Base-by-base conservation (phyloP, 2,888 invertebrate genomes). In the Sinelater perroti region DNA sequence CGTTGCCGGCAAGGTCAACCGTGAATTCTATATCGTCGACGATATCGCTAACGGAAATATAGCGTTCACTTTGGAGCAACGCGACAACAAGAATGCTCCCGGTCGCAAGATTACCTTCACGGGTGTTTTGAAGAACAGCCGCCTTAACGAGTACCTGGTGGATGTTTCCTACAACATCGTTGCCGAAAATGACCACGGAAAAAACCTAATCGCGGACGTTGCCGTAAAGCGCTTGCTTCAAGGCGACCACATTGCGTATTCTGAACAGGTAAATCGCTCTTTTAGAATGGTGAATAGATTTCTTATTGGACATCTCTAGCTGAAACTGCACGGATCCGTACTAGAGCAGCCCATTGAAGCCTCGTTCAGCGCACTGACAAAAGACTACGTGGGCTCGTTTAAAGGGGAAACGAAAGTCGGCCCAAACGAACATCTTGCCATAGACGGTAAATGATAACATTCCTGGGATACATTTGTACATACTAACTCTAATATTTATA, bases 151-250 rank as follows among this genome's bases (percentile, higher is more conserved):
- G 0, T 68, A 70, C 1, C 77, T 81, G 0, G 75, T 80, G 56
- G 79, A 81, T 36, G 45, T 68, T 0, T 73, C 71, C 0, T 72
- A 77, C 11, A 77, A 77, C 13, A 6, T 83, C 0, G 71, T 75
- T 1, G 81, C 78, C 18, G 78, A 81, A 1, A 73, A 80, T 17
- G 74, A 74, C n/a, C 78, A 81, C 10, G 83, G 82, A 0, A 77
- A 82, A 53, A 80, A 80, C 50, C 38, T 81, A 0, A 77, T 80
- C 17, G 16, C 78, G 0, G 74, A 74, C 13, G 45, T 79, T 4
- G 56, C 61, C 1, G 14, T 79, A 0, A 82, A 82, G 54, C 77
- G 81, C 13, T 46, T 73, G 1, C 67, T 70, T 0, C 74, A 76
- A 8, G 75, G 70, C 1, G 70, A 73, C 7, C 72, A 72, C 17